Evolutionary conservation across 2,888 invertebrate species (phyloP).

Genomic region (Spisula subtruncata): DNA sequence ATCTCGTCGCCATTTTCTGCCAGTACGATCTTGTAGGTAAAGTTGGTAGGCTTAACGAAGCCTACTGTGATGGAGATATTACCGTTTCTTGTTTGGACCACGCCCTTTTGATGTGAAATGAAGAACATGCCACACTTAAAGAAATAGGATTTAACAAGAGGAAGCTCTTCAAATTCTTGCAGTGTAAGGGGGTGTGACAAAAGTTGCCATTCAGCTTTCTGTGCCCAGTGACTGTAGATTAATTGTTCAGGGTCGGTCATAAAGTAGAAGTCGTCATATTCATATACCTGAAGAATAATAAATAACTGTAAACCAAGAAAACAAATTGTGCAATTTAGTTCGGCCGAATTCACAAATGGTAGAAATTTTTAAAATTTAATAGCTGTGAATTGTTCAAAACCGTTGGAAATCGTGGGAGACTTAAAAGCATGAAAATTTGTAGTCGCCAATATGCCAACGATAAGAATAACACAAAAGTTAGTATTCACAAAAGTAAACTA

Average conservation of each 20-base stretch:
- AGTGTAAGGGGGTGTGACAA: conserved; percentile 82
- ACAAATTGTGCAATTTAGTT: no score
- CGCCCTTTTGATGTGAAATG: conserved; percentile 85
- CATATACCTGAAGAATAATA: conserved; percentile 90
- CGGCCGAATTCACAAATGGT: no score
- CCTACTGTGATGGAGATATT: conserved; percentile 86
- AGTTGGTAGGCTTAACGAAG: conserved; percentile 86
- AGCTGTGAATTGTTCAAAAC: no score
- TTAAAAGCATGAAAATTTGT: no score
- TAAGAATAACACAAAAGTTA: no score
- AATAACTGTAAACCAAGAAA: not conserved
- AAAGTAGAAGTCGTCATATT: conserved; percentile 99
- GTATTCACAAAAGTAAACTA: no score
- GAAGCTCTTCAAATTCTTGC: conserved; percentile 87
- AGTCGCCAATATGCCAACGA: no score
- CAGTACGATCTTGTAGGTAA: conserved; percentile 87
- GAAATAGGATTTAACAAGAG: conserved; percentile 88
- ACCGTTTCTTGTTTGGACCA: conserved; percentile 86
- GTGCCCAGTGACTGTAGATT: conserved; percentile 87
- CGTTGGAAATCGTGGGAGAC: no score
- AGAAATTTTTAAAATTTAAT: no score
- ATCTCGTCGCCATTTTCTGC: conserved; percentile 85
- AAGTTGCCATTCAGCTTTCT: conserved; percentile 87
- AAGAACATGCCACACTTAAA: conserved; percentile 87
- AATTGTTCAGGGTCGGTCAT: conserved; percentile 95